Percentiles rank a stretch among this genome's conserved stretches.
Evolutionary conservation across 1,140 invertebrate species (phyloP).

Genomic region (Phymorhynchus buccinoides): DNA sequence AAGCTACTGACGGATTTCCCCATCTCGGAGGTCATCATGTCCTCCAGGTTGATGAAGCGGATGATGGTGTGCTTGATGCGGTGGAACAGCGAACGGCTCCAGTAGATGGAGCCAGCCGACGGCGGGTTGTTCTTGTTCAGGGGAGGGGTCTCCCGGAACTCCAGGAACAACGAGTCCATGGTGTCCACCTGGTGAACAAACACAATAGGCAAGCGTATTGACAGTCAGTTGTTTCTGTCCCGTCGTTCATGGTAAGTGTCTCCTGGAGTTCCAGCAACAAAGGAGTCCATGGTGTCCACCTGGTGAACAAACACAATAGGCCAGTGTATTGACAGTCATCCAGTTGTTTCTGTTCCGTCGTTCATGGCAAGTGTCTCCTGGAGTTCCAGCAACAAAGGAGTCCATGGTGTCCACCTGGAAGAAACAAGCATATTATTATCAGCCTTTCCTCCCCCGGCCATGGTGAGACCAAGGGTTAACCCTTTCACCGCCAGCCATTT

Average conservation of each 20-base stretch:
- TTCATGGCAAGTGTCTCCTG: conserved; percentile 82
- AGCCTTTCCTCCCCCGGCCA: no score
- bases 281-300: conserved; percentile 69
- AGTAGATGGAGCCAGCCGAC: conserved; percentile 86
- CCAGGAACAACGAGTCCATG: conserved; percentile 76
- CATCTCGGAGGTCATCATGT: conserved; percentile 83
- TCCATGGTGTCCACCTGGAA: conserved; percentile 70
- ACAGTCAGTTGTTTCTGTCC: conserved; percentile 81
- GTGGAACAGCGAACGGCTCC: conserved; percentile 84
- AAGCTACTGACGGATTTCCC: conserved; percentile 76
- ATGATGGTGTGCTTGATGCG: conserved; percentile 85
- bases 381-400: conserved; percentile 77
- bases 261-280: conserved; percentile 79
- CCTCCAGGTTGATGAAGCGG: conserved; percentile 82
- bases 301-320: conserved; percentile 34
- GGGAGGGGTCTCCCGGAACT: conserved; percentile 81
- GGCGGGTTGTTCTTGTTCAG: conserved; percentile 84
- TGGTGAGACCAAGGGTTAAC: no score
- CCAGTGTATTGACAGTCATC: conserved; percentile 78
- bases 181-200: conserved; percentile 60
- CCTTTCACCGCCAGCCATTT: no score
- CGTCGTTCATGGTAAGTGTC: conserved; percentile 80
- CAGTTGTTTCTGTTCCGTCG: conserved; percentile 78
- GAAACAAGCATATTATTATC: no score
- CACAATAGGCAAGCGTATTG: no score